Evolutionary conservation across 2,113 vertebrate genomes (phyloP).

Genomic region (Paramisgurnus dabryanus): DNA sequence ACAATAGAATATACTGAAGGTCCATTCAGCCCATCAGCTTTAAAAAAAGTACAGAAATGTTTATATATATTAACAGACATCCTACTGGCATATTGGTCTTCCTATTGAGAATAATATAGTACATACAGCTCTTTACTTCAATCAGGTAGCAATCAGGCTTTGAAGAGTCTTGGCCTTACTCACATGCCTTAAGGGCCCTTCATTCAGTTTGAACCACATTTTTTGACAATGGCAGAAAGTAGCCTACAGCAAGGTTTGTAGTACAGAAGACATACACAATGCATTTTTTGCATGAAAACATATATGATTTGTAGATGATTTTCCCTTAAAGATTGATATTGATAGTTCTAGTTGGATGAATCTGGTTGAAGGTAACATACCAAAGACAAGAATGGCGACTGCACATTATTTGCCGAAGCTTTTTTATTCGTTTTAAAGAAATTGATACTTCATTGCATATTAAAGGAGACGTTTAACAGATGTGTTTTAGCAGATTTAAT

Average conservation of each 20-base stretch:
- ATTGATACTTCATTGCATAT: slow-evolving; percentile 14
- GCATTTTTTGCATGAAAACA: slow-evolving; percentile 27
- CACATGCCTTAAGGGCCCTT: slow-evolving; percentile 47
- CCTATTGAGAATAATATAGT: slow-evolving; percentile 54
- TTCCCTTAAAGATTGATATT: background rate
- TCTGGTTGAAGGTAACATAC: background rate
- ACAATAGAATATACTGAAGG: no score
- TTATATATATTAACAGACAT: no score
- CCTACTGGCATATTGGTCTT: background rate
- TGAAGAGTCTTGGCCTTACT: slow-evolving; percentile 55
- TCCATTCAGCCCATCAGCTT: no score
- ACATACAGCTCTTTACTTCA: slow-evolving; percentile 47
- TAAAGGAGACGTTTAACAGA: slow-evolving; percentile 44
- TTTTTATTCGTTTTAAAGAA: slow-evolving; percentile 1
- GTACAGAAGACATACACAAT: slow-evolving; percentile 23
- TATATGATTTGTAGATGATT: no score
- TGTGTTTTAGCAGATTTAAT: slow-evolving; percentile 29
- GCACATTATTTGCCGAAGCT: background rate
- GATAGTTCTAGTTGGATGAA: background rate
- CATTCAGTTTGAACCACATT: slow-evolving; percentile 14
- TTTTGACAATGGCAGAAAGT: background rate
- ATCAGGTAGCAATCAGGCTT: slow-evolving; percentile 53
- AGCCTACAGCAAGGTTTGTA: slow-evolving; percentile 19
- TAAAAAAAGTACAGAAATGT: no score
- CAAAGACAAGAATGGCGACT: background rate